Evolutionary conservation across 1,140 invertebrate genomes (phyloP), one percentile per base, ranked within the genome.

Genomic region (Drosophila mayri): DNA sequence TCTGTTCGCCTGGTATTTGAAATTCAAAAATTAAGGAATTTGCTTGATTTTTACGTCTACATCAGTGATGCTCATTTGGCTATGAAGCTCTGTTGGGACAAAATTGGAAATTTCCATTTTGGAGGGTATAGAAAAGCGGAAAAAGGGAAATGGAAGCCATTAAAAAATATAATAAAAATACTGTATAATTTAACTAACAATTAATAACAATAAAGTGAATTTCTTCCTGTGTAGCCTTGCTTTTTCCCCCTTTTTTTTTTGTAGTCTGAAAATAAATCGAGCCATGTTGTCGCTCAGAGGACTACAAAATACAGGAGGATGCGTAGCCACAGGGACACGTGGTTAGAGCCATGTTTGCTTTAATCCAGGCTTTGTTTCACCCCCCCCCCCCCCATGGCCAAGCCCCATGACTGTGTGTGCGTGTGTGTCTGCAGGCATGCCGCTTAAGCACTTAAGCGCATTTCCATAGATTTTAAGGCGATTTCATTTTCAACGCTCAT

Each of bases 391-490:
- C 11, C 16, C n/a, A 10, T 43, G 41, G 20, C 41, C 41, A 18
- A 12, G 2, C 30, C 20, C 14, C 35, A 16, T 46, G 44, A 25
- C 38, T 12, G 37, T 35, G 35, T 68, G 25, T 43, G 12, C 64
- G 37, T 40, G 37, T 63, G 25, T 47, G 12, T 70, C 38, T 54
- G 37, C 20, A 38, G 61, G 58, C 49, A 41, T 63, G 50, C 40
- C 49, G 67, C 60, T 81, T 86, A 81, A 77, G 78, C 78, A 65
- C 82, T 86, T 81, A 84, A 84, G 82, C 66, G 78, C 81, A 84
- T 84, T 84, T 76, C 79, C 78, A 81, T 86, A 81, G 78, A 77
- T 86, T 86, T 84, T 84, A 81, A 84, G 78, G 78, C 73, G 81
- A 81, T 86, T 81, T 73, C 46, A 60, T 71, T 67, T 76, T 57